A percentile compares a stretch with the other conserved stretches of the same genome.
Conservation (phyloP, 2,797 vertebrate species). For the Phalanger gymnotis region DNA sequence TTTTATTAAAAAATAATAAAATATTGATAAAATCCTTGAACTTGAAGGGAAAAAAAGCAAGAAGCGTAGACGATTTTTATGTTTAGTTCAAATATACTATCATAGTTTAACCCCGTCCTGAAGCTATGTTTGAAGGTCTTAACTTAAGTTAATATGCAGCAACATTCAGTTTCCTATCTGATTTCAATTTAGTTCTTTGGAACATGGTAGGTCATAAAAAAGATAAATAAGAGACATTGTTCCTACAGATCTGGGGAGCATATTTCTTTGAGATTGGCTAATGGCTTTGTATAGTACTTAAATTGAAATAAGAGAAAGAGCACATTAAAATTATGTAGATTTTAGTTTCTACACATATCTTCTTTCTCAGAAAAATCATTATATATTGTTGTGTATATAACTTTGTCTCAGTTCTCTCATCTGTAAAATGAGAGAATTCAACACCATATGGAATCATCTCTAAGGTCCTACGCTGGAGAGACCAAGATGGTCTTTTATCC, state of each 20-base stretch:
- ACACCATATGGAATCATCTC: too few species aligned
- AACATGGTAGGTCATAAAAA: not conserved
- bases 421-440: too few species aligned
- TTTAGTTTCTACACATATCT: not conserved
- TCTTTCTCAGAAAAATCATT: not conserved
- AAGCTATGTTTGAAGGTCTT: not conserved
- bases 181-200: not conserved
- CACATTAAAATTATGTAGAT: not conserved
- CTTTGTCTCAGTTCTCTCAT: too few species aligned
- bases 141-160: not conserved
- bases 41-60: not conserved
- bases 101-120: not conserved
- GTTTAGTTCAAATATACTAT: not conserved
- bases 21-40: not conserved
- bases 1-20: not conserved
- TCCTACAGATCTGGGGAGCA: not conserved
- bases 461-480: too few species aligned
- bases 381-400: not conserved
- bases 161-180: not conserved
- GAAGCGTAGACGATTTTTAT: not conserved
- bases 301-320: not conserved
- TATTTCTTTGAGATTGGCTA: not conserved
- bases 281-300: not conserved
- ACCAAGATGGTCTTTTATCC: too few species aligned
- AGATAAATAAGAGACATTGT: not conserved